These are phyloP conservation scores for Chelonus formosanus DNA, from an alignment of 2,888 invertebrate species.

Conservation along the genomic window DNA sequence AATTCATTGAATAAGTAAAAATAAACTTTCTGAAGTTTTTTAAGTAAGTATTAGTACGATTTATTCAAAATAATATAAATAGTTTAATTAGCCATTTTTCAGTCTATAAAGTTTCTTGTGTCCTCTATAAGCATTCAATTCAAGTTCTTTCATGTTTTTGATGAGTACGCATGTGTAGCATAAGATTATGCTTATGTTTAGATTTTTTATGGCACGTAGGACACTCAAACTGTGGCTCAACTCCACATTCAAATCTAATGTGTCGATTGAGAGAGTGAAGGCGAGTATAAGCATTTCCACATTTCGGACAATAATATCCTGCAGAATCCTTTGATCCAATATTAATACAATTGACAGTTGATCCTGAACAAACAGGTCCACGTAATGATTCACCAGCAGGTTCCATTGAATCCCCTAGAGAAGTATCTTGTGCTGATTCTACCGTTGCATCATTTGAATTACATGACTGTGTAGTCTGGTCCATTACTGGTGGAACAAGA, in stretches of 20 bases:
- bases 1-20: too few relatives aligned
- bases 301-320: slow-evolving; percentile 66
- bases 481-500: slow-evolving; percentile 11
- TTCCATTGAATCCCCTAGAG: too few relatives aligned
- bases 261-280: slow-evolving; percentile 70
- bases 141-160: slow-evolving; percentile 48
- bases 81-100: too few relatives aligned
- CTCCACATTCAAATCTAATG: slow-evolving; percentile 71
- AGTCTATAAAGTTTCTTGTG: too few relatives aligned
- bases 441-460: too few relatives aligned
- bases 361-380: slow-evolving; percentile 5
- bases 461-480: background rate
- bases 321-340: slow-evolving; percentile 23
- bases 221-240: slow-evolving; percentile 72
- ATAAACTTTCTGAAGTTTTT: too few relatives aligned
- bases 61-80: too few relatives aligned
- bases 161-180: slow-evolving; percentile 67
- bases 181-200: slow-evolving; percentile 68
- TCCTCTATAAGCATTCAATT: too few relatives aligned
- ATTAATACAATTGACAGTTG: slow-evolving; percentile 18
- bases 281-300: slow-evolving; percentile 70
- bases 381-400: too few relatives aligned
- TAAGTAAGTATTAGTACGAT: too few relatives aligned
- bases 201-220: slow-evolving; percentile 72
- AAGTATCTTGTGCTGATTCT: too few relatives aligned